Evolutionary conservation across 2,113 vertebrate genomes (phyloP), one percentile per base, ranked within the genome.

Genomic region (Conger conger): DNA sequence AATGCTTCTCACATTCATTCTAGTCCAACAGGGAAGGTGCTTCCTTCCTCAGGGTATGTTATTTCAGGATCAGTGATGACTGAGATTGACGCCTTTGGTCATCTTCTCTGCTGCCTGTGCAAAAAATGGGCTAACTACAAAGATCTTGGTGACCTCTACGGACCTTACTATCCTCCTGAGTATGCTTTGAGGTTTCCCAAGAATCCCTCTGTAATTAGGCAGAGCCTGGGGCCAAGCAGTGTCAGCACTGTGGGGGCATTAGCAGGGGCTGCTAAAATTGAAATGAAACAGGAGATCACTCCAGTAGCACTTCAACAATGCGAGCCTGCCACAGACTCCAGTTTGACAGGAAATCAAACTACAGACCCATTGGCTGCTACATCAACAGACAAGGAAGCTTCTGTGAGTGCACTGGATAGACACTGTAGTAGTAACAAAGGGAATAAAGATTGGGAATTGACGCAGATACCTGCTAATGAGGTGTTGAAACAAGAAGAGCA

Each of bases 111-210:
- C 91, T 99, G 98, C 93, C 95, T 99, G 40, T 99, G 98, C 90
- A 97, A 98, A 90, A 99, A 99, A 92, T 99, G 98, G 97, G 97
- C 98, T 87, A 99, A 98, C 93, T 99, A 97, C 90, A 97, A 97
- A 89, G 97, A 99, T 91, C 97, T 99, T 85, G 98, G 98, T 50
- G 98, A 99, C 93, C 97, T 99, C 83, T 99, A 98, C 76, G 98
- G 98, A 88, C 98, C 98, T 77, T 99, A 97, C 93, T 99, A 99
- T 90, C 98, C 97, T 78, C 97, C 98, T 86, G 97, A 99, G 91
- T 99, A 99, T 0, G 97, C 96, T 76, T 95, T 97, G 87, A 98
- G 96, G 79, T 96, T 99, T 86, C 96, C 97, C 87, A 99, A 98
- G 92, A 99, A 99, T 87, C 97, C 96, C 0, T 97, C 97, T 82